Conservation (phyloP, 2,113 vertebrate genomes). For the Gnathonemus echidnorhynchus region DNA sequence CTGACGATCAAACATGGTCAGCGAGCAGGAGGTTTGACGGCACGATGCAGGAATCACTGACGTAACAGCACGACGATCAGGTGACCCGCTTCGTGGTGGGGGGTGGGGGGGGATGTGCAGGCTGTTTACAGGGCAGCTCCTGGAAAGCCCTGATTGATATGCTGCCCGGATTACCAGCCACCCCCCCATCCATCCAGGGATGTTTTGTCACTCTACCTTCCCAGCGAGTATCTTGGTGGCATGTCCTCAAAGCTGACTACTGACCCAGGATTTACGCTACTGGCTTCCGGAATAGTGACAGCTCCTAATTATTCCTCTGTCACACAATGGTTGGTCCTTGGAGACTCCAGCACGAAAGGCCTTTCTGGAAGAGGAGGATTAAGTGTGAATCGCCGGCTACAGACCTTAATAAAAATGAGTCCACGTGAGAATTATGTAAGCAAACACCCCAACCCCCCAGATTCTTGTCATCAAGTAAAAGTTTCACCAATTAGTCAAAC, state of each 20-base stretch:
- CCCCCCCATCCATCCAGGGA: neutral
- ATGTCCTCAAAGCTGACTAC: slow-evolving; percentile 30
- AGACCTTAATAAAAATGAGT: neutral
- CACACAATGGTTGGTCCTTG: neutral
- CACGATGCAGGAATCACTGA: neutral
- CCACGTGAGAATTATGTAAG: slow-evolving; percentile 3
- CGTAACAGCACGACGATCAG: neutral
- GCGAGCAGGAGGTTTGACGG: no score
- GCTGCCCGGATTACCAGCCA: neutral
- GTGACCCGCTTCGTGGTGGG: slow-evolving; percentile 10
- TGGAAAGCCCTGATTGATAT: slow-evolving; percentile 19
- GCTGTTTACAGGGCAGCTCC: slow-evolving; percentile 22
- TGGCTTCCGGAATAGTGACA: neutral
- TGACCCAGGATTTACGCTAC: neutral
- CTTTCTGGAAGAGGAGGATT: neutral
- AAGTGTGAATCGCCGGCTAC: neutral
- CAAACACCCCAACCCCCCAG: neutral
- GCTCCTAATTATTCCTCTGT: neutral
- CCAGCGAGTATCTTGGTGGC: neutral
- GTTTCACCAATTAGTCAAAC: neutral
- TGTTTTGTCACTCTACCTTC: neutral
- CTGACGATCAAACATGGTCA: neutral
- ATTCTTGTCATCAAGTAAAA: neutral
- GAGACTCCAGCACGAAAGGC: neutral
- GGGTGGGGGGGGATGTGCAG: neutral